Base-by-base conservation (phyloP, 1,140 invertebrate genomes). In the Hyposmocoma kahamanoa region DNA sequence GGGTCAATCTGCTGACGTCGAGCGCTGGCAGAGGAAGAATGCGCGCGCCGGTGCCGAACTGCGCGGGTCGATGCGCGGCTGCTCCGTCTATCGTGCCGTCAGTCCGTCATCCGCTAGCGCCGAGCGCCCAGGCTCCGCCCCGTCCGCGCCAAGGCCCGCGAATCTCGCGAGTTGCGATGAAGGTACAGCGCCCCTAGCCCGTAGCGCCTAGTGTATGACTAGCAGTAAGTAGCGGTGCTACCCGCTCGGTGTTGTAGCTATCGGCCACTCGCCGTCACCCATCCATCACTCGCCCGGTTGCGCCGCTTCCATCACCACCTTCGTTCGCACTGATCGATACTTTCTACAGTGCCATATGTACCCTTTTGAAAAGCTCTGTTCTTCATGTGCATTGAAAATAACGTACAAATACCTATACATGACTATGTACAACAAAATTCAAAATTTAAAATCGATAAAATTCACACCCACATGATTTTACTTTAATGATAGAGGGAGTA, bases 141-240 rank as follows among this genome's bases (percentile, higher is more conserved):
- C 46, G 48, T 47, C 52, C 39, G 44, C 52, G 42, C n/a, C n/a
- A n/a, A n/a, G n/a, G n/a, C 46, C 59, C 53, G 61, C 48, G 50
- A 42, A 50, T 56, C 50, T 42, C 52, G 50, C 44, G 66, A 72
- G 73, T 82, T 81, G 80, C 77, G 59, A 84, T 84, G 80, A 81
- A 84, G 80, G 80, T 84, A 84, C 44, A 65, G 57, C 56, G 62
- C 62, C 59, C 61, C 54, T 60, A 50, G 59, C 67, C 62, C 64
- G 8, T 8, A 6, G 6, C 5, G 32, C 11, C 10, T 36, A 36
- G 32, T 36, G 32, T 36, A 36, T 36, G 32, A n/a, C 32, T 36
- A 36, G 32, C 32, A 36, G 32, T 30, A 30, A 30, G 28, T 36
- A 36, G 32, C 32, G 32, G 32, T n/a, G n/a, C n/a, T n/a, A n/a